Evolutionary conservation across 2,797 vertebrate species (phyloP).

Genomic region (Gorsachius magnificus): DNA sequence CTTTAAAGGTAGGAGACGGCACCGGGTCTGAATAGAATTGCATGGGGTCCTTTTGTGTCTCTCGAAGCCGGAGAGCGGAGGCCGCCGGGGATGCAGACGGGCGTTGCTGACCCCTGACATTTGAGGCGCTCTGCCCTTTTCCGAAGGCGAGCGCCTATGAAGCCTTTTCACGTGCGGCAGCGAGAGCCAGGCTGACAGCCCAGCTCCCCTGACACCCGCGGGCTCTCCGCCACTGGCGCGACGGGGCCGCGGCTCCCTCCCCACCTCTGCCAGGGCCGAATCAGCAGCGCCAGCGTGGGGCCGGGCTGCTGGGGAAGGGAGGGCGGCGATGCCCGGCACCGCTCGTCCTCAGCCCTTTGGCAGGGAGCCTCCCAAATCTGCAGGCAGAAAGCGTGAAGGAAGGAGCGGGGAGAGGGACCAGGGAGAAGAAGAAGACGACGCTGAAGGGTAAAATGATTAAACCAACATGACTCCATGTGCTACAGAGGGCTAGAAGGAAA

Average conservation of each 20-base stretch:
- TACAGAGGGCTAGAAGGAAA: neutral
- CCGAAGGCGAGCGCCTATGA: neutral
- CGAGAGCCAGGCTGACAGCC: neutral
- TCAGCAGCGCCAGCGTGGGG: rapidly evolving
- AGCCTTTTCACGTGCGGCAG: neutral
- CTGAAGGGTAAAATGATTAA: neutral
- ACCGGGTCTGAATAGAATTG: neutral
- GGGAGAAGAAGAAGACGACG: neutral
- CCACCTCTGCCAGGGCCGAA: neutral
- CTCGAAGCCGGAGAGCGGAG: neutral
- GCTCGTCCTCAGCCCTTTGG: neutral
- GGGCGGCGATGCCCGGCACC: rapidly evolving
- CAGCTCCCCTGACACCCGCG: neutral
- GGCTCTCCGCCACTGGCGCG: rapidly evolving
- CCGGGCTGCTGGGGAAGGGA: neutral
- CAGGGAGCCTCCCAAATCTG: neutral
- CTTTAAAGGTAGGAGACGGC: constrained; percentile 1
- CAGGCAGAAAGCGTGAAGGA: neutral
- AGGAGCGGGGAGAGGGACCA: neutral
- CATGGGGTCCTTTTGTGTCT: neutral
- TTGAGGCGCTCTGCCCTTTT: constrained; percentile 29
- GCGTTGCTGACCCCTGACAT: constrained; percentile 53
- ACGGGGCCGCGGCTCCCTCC: neutral
- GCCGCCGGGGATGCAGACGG: neutral
- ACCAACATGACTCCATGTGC: neutral